These are phyloP conservation scores for Pogonocichla stellata DNA, from an alignment of 2,113 vertebrate genomes.

Conservation along the genomic window DNA sequence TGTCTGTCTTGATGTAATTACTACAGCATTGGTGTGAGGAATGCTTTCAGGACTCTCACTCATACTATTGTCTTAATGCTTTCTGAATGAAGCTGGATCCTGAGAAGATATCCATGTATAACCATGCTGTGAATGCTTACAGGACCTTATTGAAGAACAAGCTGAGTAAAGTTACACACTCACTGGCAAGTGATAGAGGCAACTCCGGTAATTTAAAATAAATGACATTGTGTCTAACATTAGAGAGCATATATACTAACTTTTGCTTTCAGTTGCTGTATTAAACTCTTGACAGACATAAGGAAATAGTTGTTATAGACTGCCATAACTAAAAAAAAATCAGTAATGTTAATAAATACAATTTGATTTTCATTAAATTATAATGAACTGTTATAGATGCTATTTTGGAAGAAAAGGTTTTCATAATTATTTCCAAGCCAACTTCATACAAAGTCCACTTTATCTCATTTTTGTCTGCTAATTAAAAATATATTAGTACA, in stretches of 20 bases:
- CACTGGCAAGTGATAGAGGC: neutral
- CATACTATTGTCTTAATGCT: neutral
- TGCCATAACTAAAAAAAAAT: neutral
- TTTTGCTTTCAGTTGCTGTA: neutral
- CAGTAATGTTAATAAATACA: neutral
- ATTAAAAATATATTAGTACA: neutral
- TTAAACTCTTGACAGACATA: neutral
- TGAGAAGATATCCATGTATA: neutral
- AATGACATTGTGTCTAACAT: neutral
- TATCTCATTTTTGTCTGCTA: neutral
- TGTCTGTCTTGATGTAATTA: too few species aligned
- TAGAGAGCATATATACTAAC: neutral
- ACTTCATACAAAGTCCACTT: neutral
- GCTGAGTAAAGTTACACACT: neutral
- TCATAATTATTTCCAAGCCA: neutral
- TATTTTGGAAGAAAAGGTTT: neutral
- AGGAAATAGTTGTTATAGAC: neutral
- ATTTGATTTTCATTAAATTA: neutral
- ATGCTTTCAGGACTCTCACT: neutral
- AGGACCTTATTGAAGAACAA: neutral
- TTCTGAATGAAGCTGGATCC: neutral
- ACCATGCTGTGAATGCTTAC: neutral
- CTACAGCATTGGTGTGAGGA: neutral
- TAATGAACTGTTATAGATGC: neutral
- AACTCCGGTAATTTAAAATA: neutral